Percentiles rank a stretch among this genome's conserved stretches.
Evolutionary conservation across 2,113 vertebrate genomes (phyloP).

Genomic region (Camelus dromedarius): DNA sequence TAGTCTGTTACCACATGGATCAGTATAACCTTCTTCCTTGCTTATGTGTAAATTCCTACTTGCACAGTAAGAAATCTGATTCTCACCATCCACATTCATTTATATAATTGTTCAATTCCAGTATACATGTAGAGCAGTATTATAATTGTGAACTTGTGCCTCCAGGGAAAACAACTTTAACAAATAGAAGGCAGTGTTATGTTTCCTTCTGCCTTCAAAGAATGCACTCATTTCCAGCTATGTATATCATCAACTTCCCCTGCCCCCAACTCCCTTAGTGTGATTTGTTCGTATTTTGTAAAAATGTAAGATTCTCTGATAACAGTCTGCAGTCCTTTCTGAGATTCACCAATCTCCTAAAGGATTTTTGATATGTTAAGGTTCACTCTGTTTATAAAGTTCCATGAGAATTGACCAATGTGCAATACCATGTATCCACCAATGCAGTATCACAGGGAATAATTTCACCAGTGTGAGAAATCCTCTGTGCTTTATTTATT

Average conservation of each 20-base stretch:
- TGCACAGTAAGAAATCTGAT: not conserved
- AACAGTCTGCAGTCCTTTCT: not conserved
- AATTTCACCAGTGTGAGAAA: not conserved
- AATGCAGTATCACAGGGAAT: not conserved
- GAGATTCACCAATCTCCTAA: not conserved
- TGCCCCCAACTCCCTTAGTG: not conserved
- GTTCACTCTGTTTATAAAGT: not conserved
- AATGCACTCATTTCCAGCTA: not conserved
- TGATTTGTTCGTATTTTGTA: not conserved
- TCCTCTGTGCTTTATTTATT: not conserved
- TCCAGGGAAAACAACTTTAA: not conserved
- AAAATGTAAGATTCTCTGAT: not conserved
- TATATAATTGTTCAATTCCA: not conserved
- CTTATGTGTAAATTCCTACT: not conserved
- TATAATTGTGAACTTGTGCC: not conserved
- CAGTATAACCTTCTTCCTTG: not conserved
- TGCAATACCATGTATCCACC: not conserved
- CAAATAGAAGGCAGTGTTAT: not conserved
- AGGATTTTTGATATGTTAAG: not conserved
- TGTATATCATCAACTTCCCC: not conserved
- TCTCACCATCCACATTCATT: not conserved
- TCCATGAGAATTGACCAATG: not conserved
- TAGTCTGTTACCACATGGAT: not conserved
- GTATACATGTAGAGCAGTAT: not conserved
- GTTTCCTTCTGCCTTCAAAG: not conserved